Percentiles rank a stretch among this genome's conserved stretches.
Evolutionary conservation across 2,797 vertebrate genomes (phyloP).

Genomic region (Acipenser oxyrinchus): DNA sequence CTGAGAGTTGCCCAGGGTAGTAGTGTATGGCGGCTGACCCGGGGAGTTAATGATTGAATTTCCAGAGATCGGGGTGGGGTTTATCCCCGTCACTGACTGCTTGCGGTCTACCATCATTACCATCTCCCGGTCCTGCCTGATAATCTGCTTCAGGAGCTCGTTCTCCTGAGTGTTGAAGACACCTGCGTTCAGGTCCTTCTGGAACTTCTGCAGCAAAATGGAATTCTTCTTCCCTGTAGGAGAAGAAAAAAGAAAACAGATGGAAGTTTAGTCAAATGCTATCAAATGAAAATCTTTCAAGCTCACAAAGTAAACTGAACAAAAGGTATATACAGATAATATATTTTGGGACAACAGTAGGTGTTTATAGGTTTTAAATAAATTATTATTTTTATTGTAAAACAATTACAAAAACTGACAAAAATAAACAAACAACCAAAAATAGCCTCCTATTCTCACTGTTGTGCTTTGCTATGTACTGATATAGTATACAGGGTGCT

Average conservation of each 20-base stretch:
- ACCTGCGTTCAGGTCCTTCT: conserved; percentile 96
- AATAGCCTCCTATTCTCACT: too few species aligned
- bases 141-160: conserved; percentile 97
- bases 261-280: conserved; percentile 31
- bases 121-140: conserved; percentile 97
- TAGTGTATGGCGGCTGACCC: conserved; percentile 70
- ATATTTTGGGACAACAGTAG: conserved; percentile 21
- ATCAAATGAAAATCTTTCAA: conserved; percentile 20
- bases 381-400: conserved; percentile 35
- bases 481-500: too few species aligned
- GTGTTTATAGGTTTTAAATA: conserved; percentile 9
- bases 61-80: conserved; percentile 73
- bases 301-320: conserved; percentile 2
- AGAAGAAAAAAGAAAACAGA: conserved; percentile 40
- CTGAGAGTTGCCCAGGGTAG: conserved; percentile 55
- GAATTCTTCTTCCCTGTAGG: conserved; percentile 96
- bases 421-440: conserved; percentile 18
- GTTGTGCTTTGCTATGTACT: too few species aligned
- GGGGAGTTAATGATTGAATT: conserved; percentile 82
- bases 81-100: conserved; percentile 68
- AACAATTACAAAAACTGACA: conserved; percentile 39
- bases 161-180: conserved; percentile 99
- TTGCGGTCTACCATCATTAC: conserved; percentile 80
- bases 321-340: conserved; percentile 24
- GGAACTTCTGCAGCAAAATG: conserved; percentile 94